These are phyloP conservation scores for Daktulosphaira vitifoliae DNA, from an alignment of 1,140 invertebrate species.

Conservation along the genomic window DNA sequence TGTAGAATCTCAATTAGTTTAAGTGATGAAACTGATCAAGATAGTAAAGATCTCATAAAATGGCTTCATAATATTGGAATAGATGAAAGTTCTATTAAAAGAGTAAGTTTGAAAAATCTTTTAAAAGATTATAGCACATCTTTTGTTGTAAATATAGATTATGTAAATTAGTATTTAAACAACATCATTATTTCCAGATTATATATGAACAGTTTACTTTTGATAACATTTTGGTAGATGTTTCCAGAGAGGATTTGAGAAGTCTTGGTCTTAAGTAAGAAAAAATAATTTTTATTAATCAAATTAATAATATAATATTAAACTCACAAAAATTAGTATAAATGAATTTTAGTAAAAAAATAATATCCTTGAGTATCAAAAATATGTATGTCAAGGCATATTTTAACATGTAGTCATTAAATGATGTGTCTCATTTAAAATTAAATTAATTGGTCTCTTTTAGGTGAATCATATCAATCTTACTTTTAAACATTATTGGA, in stretches of 20 bases:
- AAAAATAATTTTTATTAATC: not conserved
- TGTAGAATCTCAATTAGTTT: not conserved
- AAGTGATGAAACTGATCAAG: not conserved
- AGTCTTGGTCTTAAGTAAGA: conserved; percentile 8
- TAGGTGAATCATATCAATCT: no score
- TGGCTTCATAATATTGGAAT: not conserved
- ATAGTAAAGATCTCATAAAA: conserved; percentile 1
- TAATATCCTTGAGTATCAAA: no score
- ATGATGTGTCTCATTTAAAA: no score
- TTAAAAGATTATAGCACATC: not conserved
- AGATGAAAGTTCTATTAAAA: conserved; percentile 10
- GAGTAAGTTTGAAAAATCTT: not conserved
- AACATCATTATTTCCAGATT: not conserved
- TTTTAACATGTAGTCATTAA: no score
- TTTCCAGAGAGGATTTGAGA: conserved; percentile 20
- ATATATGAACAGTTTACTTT: conserved; percentile 10
- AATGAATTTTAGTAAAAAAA: not conserved
- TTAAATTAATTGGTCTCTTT: no score
- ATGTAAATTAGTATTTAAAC: no score
- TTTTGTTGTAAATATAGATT: not conserved
- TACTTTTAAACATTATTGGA: no score
- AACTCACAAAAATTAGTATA: not conserved
- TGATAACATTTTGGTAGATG: not conserved
- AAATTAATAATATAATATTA: not conserved
- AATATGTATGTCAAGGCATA: no score